Conservation (phyloP, 1,140 invertebrate species). For the Drosophila pseudoobscura region DNA sequence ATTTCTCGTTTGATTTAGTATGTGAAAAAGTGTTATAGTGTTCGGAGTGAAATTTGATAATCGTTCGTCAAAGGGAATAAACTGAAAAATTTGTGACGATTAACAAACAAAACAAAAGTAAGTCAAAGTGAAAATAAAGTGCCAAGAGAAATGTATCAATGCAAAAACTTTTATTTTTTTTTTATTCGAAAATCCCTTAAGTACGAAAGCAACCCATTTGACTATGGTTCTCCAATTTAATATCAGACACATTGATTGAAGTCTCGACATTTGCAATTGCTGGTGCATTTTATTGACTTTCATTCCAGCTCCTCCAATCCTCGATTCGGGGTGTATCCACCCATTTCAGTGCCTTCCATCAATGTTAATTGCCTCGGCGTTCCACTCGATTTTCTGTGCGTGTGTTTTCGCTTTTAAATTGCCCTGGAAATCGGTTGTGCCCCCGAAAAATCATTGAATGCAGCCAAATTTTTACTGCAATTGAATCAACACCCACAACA, state of each 20-base stretch:
- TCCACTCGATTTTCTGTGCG: conserved; percentile 2
- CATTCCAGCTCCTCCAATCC: background rate
- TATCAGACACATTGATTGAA: conserved; percentile 66
- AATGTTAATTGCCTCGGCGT: conserved; percentile 61
- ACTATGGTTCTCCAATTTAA: conserved; percentile 16
- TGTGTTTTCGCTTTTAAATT: conserved; percentile 52
- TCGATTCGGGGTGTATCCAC: too few species aligned
- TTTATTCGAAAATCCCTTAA: too few species aligned
- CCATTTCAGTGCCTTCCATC: conserved; percentile 34
- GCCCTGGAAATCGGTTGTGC: conserved; percentile 51
- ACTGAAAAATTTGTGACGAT: too few species aligned
- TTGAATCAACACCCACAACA: conserved; percentile 57
- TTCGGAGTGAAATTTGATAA: too few species aligned
- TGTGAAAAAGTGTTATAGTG: too few species aligned
- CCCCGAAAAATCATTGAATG: conserved; percentile 40
- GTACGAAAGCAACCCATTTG: background rate
- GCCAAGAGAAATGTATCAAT: too few species aligned
- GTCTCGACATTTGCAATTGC: conserved; percentile 64
- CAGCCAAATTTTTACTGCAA: conserved; percentile 43
- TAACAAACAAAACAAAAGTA: too few species aligned
- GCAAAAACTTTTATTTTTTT: background rate
- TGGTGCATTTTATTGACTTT: conserved; percentile 54
- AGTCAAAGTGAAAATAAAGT: too few species aligned
- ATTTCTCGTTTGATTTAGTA: too few species aligned
- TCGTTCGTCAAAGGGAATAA: too few species aligned